Conservation (phyloP, 1,140 invertebrate species). For the Lineus longissimus region DNA sequence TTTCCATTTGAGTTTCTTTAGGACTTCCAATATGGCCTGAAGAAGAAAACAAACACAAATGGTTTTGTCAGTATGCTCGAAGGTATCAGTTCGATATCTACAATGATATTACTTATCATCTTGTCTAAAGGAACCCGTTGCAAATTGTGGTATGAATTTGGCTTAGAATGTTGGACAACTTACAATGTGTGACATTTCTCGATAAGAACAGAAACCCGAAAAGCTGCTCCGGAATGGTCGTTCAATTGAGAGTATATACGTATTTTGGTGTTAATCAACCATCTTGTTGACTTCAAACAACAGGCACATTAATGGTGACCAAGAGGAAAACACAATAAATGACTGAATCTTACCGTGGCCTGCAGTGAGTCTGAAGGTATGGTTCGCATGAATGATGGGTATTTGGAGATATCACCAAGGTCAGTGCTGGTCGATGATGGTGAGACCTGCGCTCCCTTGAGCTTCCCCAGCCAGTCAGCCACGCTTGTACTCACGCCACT, state of each 20-base stretch:
- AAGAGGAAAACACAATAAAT: no score
- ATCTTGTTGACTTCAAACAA: slow-evolving; percentile 9
- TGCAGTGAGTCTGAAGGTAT: slow-evolving; percentile 14
- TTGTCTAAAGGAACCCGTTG: not conserved
- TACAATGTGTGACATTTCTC: slow-evolving; percentile 16
- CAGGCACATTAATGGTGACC: no score
- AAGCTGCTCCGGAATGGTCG: slow-evolving; percentile 16
- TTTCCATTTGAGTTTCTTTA: slow-evolving; percentile 50
- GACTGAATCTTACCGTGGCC: slow-evolving; percentile 18
- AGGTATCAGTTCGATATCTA: no score
- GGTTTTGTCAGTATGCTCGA: no score
- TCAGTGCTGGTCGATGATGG: slow-evolving; percentile 26
- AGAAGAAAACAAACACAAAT: slow-evolving; percentile 21
- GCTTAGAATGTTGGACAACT: slow-evolving; percentile 10
- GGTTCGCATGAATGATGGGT: slow-evolving; percentile 33
- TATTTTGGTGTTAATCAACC: slow-evolving; percentile 23
- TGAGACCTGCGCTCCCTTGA: slow-evolving; percentile 25
- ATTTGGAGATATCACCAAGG: slow-evolving; percentile 29
- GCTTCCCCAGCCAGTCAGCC: slow-evolving; percentile 18
- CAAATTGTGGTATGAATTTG: not conserved
- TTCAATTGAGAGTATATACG: slow-evolving; percentile 37
- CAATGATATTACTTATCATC: no score
- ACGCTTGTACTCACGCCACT: slow-evolving; percentile 30
- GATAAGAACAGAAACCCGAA: slow-evolving; percentile 11
- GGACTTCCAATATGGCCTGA: slow-evolving; percentile 42